These are phyloP conservation scores for Peromyscus californicus DNA, from an alignment of 2,113 vertebrate species.

Conservation along the genomic window DNA sequence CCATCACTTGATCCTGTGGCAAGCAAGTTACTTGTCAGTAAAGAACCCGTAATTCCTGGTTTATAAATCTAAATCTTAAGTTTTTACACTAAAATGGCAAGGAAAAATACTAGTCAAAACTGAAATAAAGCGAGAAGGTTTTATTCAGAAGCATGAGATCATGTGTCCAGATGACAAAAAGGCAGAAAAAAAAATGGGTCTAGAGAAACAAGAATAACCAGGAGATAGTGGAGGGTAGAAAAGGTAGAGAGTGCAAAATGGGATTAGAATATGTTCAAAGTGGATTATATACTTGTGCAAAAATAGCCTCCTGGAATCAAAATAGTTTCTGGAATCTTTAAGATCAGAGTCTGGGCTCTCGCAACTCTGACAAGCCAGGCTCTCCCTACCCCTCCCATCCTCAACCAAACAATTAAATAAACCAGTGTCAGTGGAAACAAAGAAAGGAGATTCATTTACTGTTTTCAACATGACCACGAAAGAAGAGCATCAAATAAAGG, in stretches of 20 bases:
- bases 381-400: too few species aligned
- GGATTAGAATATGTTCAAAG: background rate
- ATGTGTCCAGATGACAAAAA: background rate
- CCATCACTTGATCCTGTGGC: background rate
- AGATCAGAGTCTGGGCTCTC: background rate
- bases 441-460: background rate
- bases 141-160: background rate
- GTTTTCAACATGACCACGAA: background rate
- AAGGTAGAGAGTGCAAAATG: background rate
- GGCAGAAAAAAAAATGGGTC: accelerated
- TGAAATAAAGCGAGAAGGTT: background rate
- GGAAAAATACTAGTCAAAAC: background rate
- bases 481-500: background rate
- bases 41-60: background rate
- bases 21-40: background rate
- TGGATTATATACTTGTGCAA: background rate
- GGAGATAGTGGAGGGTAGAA: background rate
- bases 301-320: background rate
- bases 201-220: background rate
- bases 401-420: background rate
- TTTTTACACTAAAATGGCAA: background rate
- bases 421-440: background rate
- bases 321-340: background rate
- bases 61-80: background rate
- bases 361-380: background rate